phyloP scores from a whole-genome alignment of 2,888 invertebrate genomes.

The Allolobophora icterica region DNA sequence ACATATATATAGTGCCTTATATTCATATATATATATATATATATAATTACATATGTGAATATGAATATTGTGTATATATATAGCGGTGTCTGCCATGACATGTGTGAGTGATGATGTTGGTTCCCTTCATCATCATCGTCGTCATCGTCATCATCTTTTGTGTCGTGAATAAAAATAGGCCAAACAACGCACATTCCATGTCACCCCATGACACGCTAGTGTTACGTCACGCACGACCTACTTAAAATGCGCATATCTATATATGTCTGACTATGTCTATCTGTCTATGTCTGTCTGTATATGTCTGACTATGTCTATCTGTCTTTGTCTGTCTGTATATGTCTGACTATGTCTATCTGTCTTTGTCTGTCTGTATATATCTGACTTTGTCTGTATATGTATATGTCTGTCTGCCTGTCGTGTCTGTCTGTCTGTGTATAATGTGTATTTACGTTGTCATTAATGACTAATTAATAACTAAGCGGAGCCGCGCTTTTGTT shows the following conservation, averaged over 20 bases:
- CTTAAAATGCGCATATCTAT: not conserved
- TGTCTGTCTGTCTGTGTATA: not conserved
- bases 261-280: not conserved
- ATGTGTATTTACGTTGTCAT: not conserved
- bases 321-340: not conserved
- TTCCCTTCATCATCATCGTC: not conserved
- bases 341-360: too few species aligned
- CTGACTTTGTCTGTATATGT: too few species aligned
- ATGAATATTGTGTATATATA: not conserved
- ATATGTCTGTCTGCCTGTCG: too few species aligned
- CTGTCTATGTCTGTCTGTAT: not conserved
- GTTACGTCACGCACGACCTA: not conserved
- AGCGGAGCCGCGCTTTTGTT: not conserved
- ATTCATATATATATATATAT: not conserved
- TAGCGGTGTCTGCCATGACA: too few species aligned
- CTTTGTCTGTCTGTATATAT: too few species aligned
- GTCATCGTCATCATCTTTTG: not conserved
- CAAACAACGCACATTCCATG: not conserved
- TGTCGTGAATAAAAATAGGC: too few species aligned
- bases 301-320: not conserved
- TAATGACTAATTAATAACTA: not conserved
- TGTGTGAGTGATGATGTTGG: too few species aligned
- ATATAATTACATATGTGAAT: not conserved
- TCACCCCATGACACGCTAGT: not conserved
- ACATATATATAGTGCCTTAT: not conserved